Evolutionary conservation across 2,888 invertebrate species (phyloP).

Genomic region (Empis livida): DNA sequence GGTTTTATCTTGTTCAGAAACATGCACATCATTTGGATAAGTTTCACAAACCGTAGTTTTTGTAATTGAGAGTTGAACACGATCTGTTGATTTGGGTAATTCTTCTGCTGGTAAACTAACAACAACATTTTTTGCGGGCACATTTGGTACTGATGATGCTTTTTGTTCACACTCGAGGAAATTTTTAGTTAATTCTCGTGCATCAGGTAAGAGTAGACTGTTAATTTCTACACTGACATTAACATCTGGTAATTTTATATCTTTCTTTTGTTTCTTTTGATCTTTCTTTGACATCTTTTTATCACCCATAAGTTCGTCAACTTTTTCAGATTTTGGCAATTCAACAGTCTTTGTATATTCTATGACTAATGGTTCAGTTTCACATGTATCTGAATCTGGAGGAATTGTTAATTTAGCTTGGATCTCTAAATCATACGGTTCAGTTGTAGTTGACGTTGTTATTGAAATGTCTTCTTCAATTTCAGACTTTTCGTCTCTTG

Average conservation of each 20-base stretch:
- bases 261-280: constrained; percentile 16
- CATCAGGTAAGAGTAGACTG: constrained; percentile 18
- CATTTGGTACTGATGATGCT: constrained; percentile 5
- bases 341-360: constrained; percentile 29
- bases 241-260: constrained; percentile 32
- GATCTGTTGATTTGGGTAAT: constrained; percentile 11
- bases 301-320: constrained; percentile 30
- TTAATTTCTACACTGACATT: constrained; percentile 27
- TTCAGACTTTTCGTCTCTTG: constrained; percentile 16
- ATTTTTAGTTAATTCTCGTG: constrained; percentile 10
- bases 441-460: constrained; percentile 22
- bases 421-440: constrained; percentile 34
- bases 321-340: constrained; percentile 20
- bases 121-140: constrained; percentile 2
- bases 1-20: constrained; percentile 25
- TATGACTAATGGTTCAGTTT: constrained; percentile 20
- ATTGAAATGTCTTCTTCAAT: constrained; percentile 17
- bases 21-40: constrained; percentile 20
- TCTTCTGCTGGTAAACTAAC: neutral
- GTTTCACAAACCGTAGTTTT: constrained; percentile 26
- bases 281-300: constrained; percentile 30
- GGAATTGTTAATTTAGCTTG: constrained; percentile 48
- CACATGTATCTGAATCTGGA: constrained; percentile 38
- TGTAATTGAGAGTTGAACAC: constrained; percentile 25
- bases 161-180: constrained; percentile 14